These are phyloP conservation scores for Acanthurus tractus DNA, from an alignment of 2,797 vertebrate genomes.

Conservation along the genomic window DNA sequence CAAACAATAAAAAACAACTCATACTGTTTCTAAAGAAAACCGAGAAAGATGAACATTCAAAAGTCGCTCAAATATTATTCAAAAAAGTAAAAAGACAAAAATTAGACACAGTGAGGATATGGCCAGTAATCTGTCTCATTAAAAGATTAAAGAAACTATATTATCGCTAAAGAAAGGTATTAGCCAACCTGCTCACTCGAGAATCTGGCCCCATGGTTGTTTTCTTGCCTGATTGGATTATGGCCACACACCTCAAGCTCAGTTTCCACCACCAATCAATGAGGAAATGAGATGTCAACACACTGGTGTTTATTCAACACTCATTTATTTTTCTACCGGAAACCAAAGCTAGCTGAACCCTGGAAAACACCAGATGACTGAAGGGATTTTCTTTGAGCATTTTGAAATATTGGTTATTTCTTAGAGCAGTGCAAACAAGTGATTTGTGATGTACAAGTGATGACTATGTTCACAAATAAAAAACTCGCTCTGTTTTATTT, in stretches of 20 bases:
- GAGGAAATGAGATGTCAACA: constrained; percentile 90
- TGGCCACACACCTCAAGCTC: constrained; percentile 85
- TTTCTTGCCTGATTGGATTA: constrained; percentile 87
- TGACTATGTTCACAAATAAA: constrained; percentile 29
- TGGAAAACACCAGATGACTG: constrained; percentile 73
- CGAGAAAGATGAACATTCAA: constrained; percentile 4
- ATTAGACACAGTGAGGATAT: not conserved
- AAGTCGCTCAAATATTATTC: constrained; percentile 10
- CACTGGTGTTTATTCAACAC: constrained; percentile 84
- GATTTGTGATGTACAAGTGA: not conserved
- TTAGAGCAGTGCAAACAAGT: constrained; percentile 14
- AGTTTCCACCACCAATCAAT: constrained; percentile 85
- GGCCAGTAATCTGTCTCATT: not conserved
- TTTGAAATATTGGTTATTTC: constrained; percentile 43
- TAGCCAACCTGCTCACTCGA: constrained; percentile 38
- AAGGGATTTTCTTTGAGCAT: constrained; percentile 57
- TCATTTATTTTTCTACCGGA: constrained; percentile 85
- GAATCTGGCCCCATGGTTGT: constrained; percentile 75
- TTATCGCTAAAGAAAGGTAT: not conserved
- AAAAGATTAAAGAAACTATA: constrained; percentile 31
- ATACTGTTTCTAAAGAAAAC: constrained; percentile 26
- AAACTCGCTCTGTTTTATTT: not conserved
- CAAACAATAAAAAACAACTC: constrained; percentile 29
- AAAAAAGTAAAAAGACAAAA: not conserved
- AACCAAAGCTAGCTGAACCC: constrained; percentile 65